Evolutionary conservation across 30 jellyfish, hydroid and myxozoan species (phyloP).

Genomic region (Sanderia malayensis): DNA sequence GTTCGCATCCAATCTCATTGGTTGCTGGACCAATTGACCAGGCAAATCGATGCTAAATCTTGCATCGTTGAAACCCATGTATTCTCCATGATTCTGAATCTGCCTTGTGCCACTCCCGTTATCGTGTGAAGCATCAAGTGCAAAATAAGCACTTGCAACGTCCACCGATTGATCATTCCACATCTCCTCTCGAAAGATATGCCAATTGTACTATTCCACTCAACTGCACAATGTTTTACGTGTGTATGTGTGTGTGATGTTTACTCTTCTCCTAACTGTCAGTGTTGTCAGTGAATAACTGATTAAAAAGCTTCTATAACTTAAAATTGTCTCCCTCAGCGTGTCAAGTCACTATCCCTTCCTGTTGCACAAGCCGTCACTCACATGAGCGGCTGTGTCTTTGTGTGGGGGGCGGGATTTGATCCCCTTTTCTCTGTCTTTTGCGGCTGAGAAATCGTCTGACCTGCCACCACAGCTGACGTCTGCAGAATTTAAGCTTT

Average conservation of each 20-base stretch:
- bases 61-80: not conserved
- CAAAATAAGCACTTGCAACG: no score
- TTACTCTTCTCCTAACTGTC: no score
- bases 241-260: no score
- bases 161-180: no score
- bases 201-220: no score
- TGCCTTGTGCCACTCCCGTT: no score
- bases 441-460: constrained; percentile 63
- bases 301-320: constrained; percentile 30
- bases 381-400: constrained; percentile 28
- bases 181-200: no score
- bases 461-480: constrained; percentile 50
- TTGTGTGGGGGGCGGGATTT: constrained; percentile 69
- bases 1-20: not conserved
- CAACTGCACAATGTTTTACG: no score
- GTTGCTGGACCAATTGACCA: no score
- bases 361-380: constrained; percentile 59
- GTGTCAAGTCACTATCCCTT: constrained; percentile 58
- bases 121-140: no score
- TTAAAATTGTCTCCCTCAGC: constrained; percentile 66
- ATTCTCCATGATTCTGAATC: no score
- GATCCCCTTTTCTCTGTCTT: constrained; percentile 42
- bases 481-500: constrained; percentile 8
- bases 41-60: no score
- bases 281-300: constrained; percentile 17